Base-by-base conservation (phyloP, 2,888 invertebrate species). In the Limnephilus lunatus region DNA sequence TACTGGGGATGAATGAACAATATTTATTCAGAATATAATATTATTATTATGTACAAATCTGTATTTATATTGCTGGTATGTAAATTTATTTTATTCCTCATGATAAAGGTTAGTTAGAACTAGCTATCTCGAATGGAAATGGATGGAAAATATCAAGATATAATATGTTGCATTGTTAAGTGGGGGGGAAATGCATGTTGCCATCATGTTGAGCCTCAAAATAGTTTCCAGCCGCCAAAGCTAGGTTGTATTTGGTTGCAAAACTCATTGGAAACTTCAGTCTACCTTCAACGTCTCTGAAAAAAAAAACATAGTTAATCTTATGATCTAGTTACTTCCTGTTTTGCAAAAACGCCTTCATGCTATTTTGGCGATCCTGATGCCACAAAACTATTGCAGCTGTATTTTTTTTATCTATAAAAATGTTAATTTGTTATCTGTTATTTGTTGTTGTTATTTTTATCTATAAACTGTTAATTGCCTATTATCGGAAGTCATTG, bases 241-340 rank as follows among this genome's bases (percentile, higher is more conserved):
- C 95, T 83, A 95, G 94, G 92, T 94, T 94, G 92, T 95, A 95
- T 89, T 95, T 95, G 30, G 94, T 94, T 1, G 95, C 95, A 30
- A 95, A 95, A 91, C 94, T 95, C 92, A 95, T 95, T 25, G 95
- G 95, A 94, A 96, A 96, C 48, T 94, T 94, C 0, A 94, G 95
- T 85, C 96, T 96, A 80, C 95, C 95, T 9, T 95, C 95, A 9
- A 94, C 95, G 0, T 95, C 95, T 32, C 96, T 96, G 95, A 11
- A 94, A 95, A 86, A 81, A 30, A 30, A 83, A 30, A 32, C 25
- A n/a, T 14, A 81, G 30, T 31, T 31, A 31, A 4, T n/a, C 30
- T 31, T 14, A 81, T 31, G n/a, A 81, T 31, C 25, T 31, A 81
- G 53, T 53, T 35, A 35, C 35, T 35, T 1, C 19, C 53, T 53